Conservation (phyloP, 2,797 vertebrate species). For the Dromococcyx pavoninus region DNA sequence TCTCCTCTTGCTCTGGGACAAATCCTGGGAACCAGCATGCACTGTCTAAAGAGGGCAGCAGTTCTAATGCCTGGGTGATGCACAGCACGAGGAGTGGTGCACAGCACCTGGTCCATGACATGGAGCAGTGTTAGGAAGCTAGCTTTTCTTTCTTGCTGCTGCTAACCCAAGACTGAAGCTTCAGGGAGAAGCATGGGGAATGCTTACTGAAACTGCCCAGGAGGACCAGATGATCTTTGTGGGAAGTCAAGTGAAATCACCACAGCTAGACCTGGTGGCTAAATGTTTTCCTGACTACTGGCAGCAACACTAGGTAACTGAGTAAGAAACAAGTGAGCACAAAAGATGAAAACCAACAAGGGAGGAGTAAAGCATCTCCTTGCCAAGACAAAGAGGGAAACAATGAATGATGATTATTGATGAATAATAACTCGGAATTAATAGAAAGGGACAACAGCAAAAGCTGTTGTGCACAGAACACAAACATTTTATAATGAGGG, state of each 20-base stretch:
- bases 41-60: not conserved
- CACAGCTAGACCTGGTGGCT: not conserved
- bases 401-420: constrained; percentile 12
- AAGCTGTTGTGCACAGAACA: constrained; percentile 14
- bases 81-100: not conserved
- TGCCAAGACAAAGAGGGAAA: constrained; percentile 2
- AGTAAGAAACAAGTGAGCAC: not conserved
- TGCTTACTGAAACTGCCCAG: not conserved
- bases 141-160: not conserved
- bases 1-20: not conserved
- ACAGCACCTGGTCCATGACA: not conserved
- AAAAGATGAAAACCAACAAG: not conserved
- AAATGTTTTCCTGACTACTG: not conserved
- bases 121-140: not conserved
- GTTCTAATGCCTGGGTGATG: not conserved
- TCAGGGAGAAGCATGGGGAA: not conserved
- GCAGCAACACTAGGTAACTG: not conserved
- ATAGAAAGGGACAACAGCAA: constrained; percentile 39
- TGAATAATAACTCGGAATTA: constrained; percentile 33
- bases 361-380: not conserved
- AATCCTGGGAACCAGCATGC: not conserved
- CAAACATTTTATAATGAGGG: constrained; percentile 27
- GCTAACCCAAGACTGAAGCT: not conserved
- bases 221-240: not conserved
- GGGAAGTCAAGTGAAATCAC: not conserved